A percentile compares a stretch with the other conserved stretches of the same genome.
Conservation (phyloP, 2,888 invertebrate genomes). For the Rhaphigaster nebulosa region DNA sequence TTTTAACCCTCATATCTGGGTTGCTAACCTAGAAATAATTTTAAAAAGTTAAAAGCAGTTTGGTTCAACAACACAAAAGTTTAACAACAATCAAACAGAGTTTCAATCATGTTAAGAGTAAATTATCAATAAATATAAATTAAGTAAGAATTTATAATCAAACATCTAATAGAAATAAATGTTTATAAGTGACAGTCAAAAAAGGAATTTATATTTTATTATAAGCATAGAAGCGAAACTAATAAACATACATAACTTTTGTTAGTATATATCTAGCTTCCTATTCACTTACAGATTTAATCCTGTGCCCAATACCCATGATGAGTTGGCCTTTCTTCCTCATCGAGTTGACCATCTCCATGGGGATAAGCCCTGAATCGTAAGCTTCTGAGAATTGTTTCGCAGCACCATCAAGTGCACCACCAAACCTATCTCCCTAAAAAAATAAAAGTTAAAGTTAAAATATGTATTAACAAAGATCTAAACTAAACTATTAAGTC, state of each 20-base stretch:
- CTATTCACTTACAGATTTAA: slow-evolving; percentile 74
- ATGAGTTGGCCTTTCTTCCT: slow-evolving; percentile 96
- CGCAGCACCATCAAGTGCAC: slow-evolving; percentile 98
- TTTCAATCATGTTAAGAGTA: too few relatives aligned
- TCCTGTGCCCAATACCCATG: slow-evolving; percentile 98
- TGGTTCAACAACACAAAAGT: too few relatives aligned
- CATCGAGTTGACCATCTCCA: slow-evolving; percentile 99
- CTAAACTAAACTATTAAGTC: too few relatives aligned
- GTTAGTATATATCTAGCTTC: background rate
- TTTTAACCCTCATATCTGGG: slow-evolving; percentile 97
- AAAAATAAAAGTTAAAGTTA: background rate
- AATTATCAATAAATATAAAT: too few relatives aligned
- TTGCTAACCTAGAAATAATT: slow-evolving; percentile 85
- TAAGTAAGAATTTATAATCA: background rate
- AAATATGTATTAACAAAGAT: too few relatives aligned
- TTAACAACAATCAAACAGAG: too few relatives aligned
- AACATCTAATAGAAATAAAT: background rate
- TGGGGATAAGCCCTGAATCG: slow-evolving; percentile 93
- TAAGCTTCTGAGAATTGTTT: slow-evolving; percentile 97
- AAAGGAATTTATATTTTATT: background rate
- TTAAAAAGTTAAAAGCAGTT: background rate
- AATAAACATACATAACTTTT: background rate
- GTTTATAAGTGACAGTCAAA: background rate
- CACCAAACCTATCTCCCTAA: slow-evolving; percentile 94
- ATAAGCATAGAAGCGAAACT: slow-evolving; percentile 33